Conservation (phyloP, 2,888 invertebrate species). For the Andrena hattorfiana region DNA sequence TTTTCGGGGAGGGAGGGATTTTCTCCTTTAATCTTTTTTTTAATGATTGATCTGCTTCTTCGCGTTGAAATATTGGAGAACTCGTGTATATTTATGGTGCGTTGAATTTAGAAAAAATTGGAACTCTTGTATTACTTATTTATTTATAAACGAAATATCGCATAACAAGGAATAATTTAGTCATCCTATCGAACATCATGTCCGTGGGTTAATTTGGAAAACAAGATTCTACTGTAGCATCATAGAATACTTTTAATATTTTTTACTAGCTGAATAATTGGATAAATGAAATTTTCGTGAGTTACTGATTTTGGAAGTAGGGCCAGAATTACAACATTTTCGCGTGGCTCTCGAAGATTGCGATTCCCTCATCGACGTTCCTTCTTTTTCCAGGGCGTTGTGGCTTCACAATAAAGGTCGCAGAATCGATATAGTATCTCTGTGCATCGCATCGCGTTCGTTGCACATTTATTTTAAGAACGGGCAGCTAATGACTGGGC, state of each 20-base stretch:
- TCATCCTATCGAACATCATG: too few species aligned
- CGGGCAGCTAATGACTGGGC: slow-evolving; percentile 46
- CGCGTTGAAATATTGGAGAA: slow-evolving; percentile 5
- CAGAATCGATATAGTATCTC: slow-evolving; percentile 61
- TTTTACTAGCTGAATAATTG: not conserved
- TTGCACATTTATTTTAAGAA: slow-evolving; percentile 62
- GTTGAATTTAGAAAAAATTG: too few species aligned
- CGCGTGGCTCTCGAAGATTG: slow-evolving; percentile 10
- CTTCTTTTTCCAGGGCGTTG: slow-evolving; percentile 58
- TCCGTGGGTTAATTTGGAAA: too few species aligned
- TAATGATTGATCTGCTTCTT: not conserved
- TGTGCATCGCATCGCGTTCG: slow-evolving; percentile 24
- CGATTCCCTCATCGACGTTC: slow-evolving; percentile 53
- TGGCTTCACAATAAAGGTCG: slow-evolving; percentile 51
- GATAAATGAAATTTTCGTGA: not conserved
- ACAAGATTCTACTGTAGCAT: too few species aligned
- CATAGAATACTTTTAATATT: too few species aligned
- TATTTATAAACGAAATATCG: too few species aligned
- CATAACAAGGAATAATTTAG: too few species aligned
- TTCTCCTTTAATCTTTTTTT: not conserved
- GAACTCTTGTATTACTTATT: too few species aligned
- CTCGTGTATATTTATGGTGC: too few species aligned
- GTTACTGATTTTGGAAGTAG: not conserved
- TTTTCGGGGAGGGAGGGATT: not conserved
- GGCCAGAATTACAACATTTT: slow-evolving; percentile 1